phyloP scores from a whole-genome alignment of 2,113 vertebrate species.

The Gadus macrocephalus region DNA sequence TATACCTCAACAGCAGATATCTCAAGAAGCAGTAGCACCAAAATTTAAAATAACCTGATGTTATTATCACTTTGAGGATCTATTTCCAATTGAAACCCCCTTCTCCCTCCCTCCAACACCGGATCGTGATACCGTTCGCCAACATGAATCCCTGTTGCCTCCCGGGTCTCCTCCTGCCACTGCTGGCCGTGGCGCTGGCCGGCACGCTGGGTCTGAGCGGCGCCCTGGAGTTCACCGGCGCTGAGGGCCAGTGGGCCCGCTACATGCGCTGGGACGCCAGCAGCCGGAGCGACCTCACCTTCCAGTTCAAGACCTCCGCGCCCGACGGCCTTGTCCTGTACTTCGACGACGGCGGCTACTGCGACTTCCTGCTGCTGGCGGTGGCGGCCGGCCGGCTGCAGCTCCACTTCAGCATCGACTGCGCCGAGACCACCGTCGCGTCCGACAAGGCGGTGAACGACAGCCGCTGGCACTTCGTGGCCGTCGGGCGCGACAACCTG shows the following conservation, averaged over 20 bases:
- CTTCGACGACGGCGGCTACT: constrained; percentile 92
- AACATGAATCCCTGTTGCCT: constrained; percentile 75
- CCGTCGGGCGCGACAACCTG: constrained; percentile 84
- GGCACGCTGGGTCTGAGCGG: constrained; percentile 67
- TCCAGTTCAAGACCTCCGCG: constrained; percentile 90
- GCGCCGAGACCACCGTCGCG: constrained; percentile 81
- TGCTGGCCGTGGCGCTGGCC: constrained; percentile 80
- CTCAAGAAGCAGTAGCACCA: constrained; percentile 16
- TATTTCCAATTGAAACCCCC: constrained; percentile 22
- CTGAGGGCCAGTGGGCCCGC: constrained; percentile 92
- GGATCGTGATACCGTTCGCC: constrained; percentile 59
- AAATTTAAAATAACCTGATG: constrained; percentile 48
- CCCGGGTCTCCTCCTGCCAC: constrained; percentile 75
- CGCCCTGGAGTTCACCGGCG: constrained; percentile 88
- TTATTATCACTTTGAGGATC: constrained; percentile 50
- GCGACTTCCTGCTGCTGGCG: constrained; percentile 89
- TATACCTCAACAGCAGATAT: constrained; percentile 47
- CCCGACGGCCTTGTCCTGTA: constrained; percentile 89
- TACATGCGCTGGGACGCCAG: constrained; percentile 97
- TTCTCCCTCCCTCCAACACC: not conserved
- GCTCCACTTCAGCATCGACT: constrained; percentile 90
- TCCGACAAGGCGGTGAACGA: constrained; percentile 85
- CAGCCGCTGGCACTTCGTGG: constrained; percentile 90
- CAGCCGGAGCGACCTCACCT: constrained; percentile 88
- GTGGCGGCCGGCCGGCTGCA: constrained; percentile 82